Evolutionary conservation across 2,888 invertebrate genomes (phyloP), one percentile per base, ranked within the genome.

Genomic region (Lasioglossum figueresi): DNA sequence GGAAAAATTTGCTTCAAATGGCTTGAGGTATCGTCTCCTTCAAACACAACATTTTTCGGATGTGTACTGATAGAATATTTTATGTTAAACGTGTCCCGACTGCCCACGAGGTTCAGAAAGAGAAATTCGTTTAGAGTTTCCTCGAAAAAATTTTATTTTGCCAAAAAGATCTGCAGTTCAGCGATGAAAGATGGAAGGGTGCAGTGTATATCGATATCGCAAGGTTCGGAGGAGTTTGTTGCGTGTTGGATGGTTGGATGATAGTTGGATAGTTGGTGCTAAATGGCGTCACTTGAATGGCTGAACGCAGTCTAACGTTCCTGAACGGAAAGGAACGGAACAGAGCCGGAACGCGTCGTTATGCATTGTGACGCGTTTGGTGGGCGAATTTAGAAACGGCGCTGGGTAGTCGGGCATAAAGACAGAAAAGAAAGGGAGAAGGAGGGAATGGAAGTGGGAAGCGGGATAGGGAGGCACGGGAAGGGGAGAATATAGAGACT

Each of bases 291-390:
- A 14, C n/a, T 66, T 23, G 80, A 81, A 81, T 52, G 70, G 23
- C 70, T 40, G 75, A 71, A 73, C 68, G 45, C 77, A n/a, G 27
- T 48, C 34, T 63, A 31, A 66, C 43, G 77, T 85, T 85, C 77
- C 82, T 78, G 34, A 68, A 34, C 68, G 68, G 68, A 68, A 34
- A 37, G 68, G 68, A 68, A 45, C 45, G 45, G 45, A 45, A 45
- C 16, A 19, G 59, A 59, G 27, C 27, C 40, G 76, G 66, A 59
- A 80, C 78, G 84, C 84, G 82, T 89, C 86, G 83, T 89, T 89
- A 88, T 86, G 86, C 84, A 89, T 89, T 88, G 88, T 82, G 81
- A 84, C 75, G 80, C 82, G 86, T 88, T 71, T 74, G 79, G 52
- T 76, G 74, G 77, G 71, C 78, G 80, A 82, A 80, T 88, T 79